phyloP scores from a whole-genome alignment of 2,113 vertebrate species.

The Numida meleagris region DNA sequence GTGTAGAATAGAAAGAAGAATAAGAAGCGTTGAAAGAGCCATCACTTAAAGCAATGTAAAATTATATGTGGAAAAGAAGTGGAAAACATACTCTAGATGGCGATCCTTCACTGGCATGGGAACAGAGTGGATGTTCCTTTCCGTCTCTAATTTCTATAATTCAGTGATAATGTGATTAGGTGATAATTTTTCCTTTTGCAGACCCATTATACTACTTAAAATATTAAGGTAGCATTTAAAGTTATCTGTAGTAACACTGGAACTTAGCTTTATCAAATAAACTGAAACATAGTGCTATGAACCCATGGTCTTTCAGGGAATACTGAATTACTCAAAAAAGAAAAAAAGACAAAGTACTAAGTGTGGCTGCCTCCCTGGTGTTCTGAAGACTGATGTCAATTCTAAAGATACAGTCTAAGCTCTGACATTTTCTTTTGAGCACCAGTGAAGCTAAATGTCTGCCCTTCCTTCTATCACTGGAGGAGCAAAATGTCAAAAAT shows the following conservation, averaged over 20 bases:
- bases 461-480: not conserved
- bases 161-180: not conserved
- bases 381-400: not conserved
- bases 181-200: constrained; percentile 10
- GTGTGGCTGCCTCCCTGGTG: not conserved
- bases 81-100: constrained; percentile 31
- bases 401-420: not conserved
- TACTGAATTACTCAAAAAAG: not conserved
- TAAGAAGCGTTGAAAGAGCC: not conserved
- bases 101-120: constrained; percentile 8
- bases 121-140: not conserved
- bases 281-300: not conserved
- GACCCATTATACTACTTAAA: constrained; percentile 8
- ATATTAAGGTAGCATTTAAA: constrained; percentile 46
- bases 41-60: constrained; percentile 31
- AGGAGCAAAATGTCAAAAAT: constrained; percentile 46
- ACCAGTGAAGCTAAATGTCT: constrained; percentile 20
- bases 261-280: constrained; percentile 14
- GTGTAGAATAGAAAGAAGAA: not conserved
- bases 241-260: constrained; percentile 23
- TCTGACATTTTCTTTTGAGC: constrained; percentile 16
- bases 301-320: not conserved
- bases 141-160: constrained; percentile 1
- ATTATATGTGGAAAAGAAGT: constrained; percentile 24
- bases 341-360: not conserved